Percentiles rank a stretch among this genome's conserved stretches.
These are phyloP conservation scores for Brachylomia viminalis DNA, from an alignment of 2,888 invertebrate species.

Conservation along the genomic window DNA sequence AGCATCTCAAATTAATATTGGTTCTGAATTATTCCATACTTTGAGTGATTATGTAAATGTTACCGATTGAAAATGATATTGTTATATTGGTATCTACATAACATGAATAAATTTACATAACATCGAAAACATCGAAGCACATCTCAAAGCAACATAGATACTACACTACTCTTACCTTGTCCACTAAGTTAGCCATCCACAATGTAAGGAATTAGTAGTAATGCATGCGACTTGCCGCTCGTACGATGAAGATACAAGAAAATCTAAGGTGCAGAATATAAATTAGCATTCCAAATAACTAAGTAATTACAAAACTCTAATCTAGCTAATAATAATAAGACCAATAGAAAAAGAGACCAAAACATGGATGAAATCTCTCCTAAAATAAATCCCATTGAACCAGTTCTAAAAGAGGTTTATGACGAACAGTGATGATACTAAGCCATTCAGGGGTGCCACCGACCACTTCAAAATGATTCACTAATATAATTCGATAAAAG, in stretches of 20 bases:
- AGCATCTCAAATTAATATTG: slow-evolving; percentile 21
- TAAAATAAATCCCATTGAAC: slow-evolving; percentile 83
- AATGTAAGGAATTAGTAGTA: slow-evolving; percentile 68
- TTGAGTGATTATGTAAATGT: slow-evolving; percentile 60
- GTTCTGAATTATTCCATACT: slow-evolving; percentile 35
- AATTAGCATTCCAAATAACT: slow-evolving; percentile 85
- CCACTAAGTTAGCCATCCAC: slow-evolving; percentile 70
- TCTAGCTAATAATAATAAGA: slow-evolving; percentile 83
- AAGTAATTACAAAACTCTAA: slow-evolving; percentile 79
- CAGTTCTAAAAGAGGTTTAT: slow-evolving; percentile 81
- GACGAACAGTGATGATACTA: slow-evolving; percentile 87
- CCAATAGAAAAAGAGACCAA: slow-evolving; percentile 85
- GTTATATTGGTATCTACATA: slow-evolving; percentile 47
- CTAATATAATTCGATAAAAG: slow-evolving; percentile 79
- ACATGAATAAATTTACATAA: slow-evolving; percentile 60
- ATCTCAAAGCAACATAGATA: slow-evolving; percentile 70
- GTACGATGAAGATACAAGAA: slow-evolving; percentile 83
- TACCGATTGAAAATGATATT: slow-evolving; percentile 54
- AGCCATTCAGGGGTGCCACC: slow-evolving; percentile 90
- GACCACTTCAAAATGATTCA: slow-evolving; percentile 84
- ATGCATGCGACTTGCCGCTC: slow-evolving; percentile 81
- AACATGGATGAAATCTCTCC: slow-evolving; percentile 82
- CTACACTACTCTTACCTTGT: slow-evolving; percentile 76
- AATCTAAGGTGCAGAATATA: slow-evolving; percentile 88
- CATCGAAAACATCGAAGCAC: slow-evolving; percentile 70